Evolutionary conservation across 2,888 invertebrate species (phyloP).

Genomic region (Stictocephala bisonia): DNA sequence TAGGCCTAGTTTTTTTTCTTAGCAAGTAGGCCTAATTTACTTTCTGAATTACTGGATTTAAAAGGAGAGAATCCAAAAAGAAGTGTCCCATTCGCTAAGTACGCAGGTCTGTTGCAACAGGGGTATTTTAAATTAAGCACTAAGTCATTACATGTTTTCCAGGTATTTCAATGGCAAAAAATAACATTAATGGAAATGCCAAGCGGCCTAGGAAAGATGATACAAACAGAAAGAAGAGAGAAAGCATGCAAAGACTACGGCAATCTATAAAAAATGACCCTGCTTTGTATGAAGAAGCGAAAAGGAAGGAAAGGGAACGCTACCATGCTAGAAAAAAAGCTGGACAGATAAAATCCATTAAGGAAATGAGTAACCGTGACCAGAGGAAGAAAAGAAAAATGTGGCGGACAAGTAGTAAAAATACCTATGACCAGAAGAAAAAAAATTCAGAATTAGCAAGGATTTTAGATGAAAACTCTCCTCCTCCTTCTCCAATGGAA

Average conservation of each 20-base stretch:
- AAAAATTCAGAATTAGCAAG: slow-evolving; percentile 17
- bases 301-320: slow-evolving; percentile 23
- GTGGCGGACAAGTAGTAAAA: slow-evolving; percentile 23
- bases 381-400: slow-evolving; percentile 23
- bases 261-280: slow-evolving; percentile 28
- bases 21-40: too few relatives aligned
- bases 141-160: slow-evolving; percentile 13
- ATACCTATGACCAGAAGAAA: slow-evolving; percentile 27
- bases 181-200: slow-evolving; percentile 12
- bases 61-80: too few relatives aligned
- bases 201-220: slow-evolving; percentile 3
- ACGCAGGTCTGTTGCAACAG: slow-evolving; percentile 2
- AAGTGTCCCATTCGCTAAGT: background rate
- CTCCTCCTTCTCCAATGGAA: slow-evolving; percentile 22
- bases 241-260: slow-evolving; percentile 28
- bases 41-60: too few relatives aligned
- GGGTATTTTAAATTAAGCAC: slow-evolving; percentile 21
- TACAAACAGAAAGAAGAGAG: slow-evolving; percentile 20
- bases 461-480: slow-evolving; percentile 17
- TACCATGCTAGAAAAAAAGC: slow-evolving; percentile 32
- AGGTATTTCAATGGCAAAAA: background rate
- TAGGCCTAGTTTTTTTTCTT: too few relatives aligned
- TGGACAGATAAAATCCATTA: slow-evolving; percentile 27
- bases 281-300: slow-evolving; percentile 22
- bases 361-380: slow-evolving; percentile 12